A percentile compares a stretch with the other conserved stretches of the same genome.
phyloP scores from a whole-genome alignment of 2,113 vertebrate genomes.

The Sander lucioperca region DNA sequence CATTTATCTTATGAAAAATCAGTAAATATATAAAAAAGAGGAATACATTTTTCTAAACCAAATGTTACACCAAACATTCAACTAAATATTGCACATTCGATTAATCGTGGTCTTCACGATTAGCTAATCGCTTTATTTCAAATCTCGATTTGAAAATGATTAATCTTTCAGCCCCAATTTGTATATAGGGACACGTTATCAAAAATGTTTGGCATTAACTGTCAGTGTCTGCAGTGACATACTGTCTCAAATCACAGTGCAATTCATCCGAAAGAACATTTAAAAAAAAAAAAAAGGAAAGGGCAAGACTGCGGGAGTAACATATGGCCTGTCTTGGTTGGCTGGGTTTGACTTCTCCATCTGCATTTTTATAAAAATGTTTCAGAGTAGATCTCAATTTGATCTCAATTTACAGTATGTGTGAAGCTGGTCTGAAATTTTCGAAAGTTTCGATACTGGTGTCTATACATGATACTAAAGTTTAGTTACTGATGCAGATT shows the following conservation, averaged over 20 bases:
- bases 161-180: background rate
- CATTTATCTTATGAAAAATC: no score
- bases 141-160: no score
- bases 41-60: no score
- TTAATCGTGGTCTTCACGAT: no score
- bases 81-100: no score
- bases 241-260: background rate
- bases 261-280: slow-evolving; percentile 33
- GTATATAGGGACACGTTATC: background rate
- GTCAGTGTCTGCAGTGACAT: slow-evolving; percentile 9
- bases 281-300: slow-evolving; percentile 21
- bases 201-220: background rate
- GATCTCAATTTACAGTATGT: background rate
- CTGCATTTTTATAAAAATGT: slow-evolving; percentile 4
- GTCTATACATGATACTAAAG: no score
- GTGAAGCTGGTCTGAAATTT: background rate
- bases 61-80: no score
- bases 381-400: slow-evolving; percentile 9
- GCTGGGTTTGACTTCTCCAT: slow-evolving; percentile 16
- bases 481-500: background rate
- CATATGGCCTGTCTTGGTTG: slow-evolving; percentile 48
- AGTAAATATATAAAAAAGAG: no score
- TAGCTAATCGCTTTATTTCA: no score
- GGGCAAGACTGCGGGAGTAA: slow-evolving; percentile 26
- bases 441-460: background rate